phyloP scores from a whole-genome alignment of 2,113 vertebrate species.

The Prochilodus magdalenae region DNA sequence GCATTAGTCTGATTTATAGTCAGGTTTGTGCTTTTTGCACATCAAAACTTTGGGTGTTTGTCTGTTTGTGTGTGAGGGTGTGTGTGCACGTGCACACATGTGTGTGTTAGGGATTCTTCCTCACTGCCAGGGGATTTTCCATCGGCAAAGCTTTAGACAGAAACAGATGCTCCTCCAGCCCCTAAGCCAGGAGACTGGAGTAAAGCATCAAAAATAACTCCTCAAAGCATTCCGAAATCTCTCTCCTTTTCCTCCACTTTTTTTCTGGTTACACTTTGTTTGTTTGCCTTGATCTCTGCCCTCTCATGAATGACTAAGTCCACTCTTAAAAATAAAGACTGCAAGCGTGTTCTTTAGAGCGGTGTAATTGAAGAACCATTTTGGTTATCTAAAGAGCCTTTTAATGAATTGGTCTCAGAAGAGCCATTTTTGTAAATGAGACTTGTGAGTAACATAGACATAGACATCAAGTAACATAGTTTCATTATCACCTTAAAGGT shows the following conservation, averaged over 20 bases:
- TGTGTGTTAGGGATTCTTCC: conserved; percentile 54
- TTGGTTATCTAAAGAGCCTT: neutral
- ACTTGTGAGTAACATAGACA: too few species aligned
- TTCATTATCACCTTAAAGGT: too few species aligned
- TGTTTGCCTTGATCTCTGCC: neutral
- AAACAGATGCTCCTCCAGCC: conserved; percentile 80
- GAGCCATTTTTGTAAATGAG: neutral
- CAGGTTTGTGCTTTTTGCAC: conserved; percentile 5
- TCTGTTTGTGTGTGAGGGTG: conserved; percentile 25
- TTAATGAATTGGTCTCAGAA: neutral
- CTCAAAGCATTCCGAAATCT: conserved; percentile 68
- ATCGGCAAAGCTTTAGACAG: conserved; percentile 73
- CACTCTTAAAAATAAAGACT: neutral
- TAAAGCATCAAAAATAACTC: conserved; percentile 60
- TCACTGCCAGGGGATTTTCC: conserved; percentile 78
- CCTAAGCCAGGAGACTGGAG: conserved; percentile 63
- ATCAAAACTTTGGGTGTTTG: conserved; percentile 38
- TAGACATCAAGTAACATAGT: too few species aligned
- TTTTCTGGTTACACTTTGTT: conserved; percentile 31
- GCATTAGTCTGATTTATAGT: conserved; percentile 9
- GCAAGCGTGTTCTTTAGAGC: neutral
- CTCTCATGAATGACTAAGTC: neutral
- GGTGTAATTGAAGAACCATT: neutral
- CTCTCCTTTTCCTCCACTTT: conserved; percentile 37
- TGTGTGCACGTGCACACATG: conserved; percentile 33